Percentiles rank a stretch among this genome's conserved stretches.
These are phyloP conservation scores for Nibea albiflora DNA, from an alignment of 2,113 vertebrate species.

Conservation along the genomic window DNA sequence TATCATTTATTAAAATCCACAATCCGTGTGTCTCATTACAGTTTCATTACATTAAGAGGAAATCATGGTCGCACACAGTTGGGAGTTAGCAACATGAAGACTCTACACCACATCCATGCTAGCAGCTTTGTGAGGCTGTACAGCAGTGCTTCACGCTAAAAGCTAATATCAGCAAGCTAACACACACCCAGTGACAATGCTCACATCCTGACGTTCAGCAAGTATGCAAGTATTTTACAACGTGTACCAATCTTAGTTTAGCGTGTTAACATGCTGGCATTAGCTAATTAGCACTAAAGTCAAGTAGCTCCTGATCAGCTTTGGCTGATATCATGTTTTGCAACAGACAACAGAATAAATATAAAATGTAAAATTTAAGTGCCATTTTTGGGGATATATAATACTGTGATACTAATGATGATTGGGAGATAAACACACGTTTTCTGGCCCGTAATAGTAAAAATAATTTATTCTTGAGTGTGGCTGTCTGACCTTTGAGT, in stretches of 20 bases:
- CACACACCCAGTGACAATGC: background rate
- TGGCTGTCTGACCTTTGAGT: background rate
- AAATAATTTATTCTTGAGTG: no score
- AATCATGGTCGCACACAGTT: background rate
- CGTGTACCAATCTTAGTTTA: background rate
- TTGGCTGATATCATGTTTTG: no score
- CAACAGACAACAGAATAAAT: background rate
- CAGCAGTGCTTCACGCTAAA: constrained; percentile 8
- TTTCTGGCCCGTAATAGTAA: background rate
- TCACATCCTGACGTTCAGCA: background rate
- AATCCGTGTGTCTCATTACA: no score
- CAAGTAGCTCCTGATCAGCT: no score
- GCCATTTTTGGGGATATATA: background rate
- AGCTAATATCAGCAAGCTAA: constrained; percentile 8
- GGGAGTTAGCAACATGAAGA: constrained; percentile 1
- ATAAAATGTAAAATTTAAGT: background rate
- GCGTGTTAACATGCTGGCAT: background rate
- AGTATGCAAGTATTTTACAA: background rate
- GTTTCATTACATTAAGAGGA: no score
- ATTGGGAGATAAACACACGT: background rate
- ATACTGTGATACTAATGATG: background rate
- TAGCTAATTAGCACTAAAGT: background rate
- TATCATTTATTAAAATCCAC: no score
- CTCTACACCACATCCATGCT: background rate
- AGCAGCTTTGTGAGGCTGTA: constrained; percentile 1